Conservation (phyloP, 1,140 invertebrate genomes). For the Callitettix versicolor region DNA sequence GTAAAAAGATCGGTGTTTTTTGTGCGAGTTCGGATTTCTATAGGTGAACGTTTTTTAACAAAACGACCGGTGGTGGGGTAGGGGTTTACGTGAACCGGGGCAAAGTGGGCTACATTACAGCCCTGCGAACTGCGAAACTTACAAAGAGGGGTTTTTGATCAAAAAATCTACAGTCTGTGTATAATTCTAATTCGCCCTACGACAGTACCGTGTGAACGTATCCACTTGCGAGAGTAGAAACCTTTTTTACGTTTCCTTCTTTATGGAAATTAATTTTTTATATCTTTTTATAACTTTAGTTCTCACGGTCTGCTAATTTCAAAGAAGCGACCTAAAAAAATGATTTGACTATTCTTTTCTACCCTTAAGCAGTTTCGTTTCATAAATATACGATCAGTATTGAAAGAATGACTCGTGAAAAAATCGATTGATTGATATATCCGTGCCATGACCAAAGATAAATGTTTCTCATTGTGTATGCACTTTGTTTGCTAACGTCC, state of each 20-base stretch:
- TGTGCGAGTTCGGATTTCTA: not conserved
- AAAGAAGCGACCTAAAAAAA: too few relatives aligned
- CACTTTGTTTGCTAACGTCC: too few relatives aligned
- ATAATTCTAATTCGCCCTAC: not conserved
- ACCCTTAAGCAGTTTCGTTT: too few relatives aligned
- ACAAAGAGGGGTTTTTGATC: slow-evolving; percentile 15
- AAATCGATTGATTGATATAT: too few relatives aligned
- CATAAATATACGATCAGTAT: too few relatives aligned
- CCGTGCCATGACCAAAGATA: too few relatives aligned
- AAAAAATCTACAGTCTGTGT: slow-evolving; percentile 11
- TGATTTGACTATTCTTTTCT: too few relatives aligned
- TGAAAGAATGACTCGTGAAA: too few relatives aligned
- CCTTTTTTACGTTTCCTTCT: not conserved
- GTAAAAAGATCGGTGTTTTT: slow-evolving; percentile 1
- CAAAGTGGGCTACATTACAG: slow-evolving; percentile 15
- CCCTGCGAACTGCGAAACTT: not conserved
- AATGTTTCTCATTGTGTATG: too few relatives aligned
- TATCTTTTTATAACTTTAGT: not conserved
- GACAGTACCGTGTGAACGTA: slow-evolving; percentile 7
- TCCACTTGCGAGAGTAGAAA: slow-evolving; percentile 5
- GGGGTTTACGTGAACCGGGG: slow-evolving; percentile 5
- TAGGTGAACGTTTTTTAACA: slow-evolving; percentile 8
- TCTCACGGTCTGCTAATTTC: not conserved
- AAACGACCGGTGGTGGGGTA: slow-evolving; percentile 7
- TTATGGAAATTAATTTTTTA: slow-evolving; percentile 10